Percentiles rank a stretch among this genome's conserved stretches.
Conservation (phyloP, 2,797 vertebrate genomes). For the Pipistrellus kuhlii region DNA sequence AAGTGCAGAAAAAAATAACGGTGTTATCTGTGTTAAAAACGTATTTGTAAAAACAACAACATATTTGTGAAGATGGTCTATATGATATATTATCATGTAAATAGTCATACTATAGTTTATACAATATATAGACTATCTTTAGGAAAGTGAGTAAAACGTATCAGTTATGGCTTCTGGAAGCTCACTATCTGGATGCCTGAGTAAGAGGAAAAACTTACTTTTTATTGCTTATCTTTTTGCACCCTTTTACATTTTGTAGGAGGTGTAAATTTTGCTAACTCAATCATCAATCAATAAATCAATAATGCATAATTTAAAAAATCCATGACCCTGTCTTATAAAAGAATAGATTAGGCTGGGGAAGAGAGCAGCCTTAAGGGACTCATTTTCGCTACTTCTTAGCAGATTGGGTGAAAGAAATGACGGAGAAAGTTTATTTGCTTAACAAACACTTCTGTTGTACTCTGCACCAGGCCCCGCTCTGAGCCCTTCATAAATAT, state of each 20-base stretch:
- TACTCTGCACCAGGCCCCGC: not conserved
- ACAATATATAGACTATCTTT: not conserved
- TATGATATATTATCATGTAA: not conserved
- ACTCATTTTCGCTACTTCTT: not conserved
- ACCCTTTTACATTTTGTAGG: not conserved
- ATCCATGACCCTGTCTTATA: not conserved
- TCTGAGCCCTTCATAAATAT: conserved; percentile 14
- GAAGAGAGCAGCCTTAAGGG: not conserved
- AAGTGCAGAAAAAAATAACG: not conserved
- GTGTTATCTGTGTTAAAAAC: not conserved
- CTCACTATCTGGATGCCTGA: not conserved
- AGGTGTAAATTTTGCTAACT: not conserved
- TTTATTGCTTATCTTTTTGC: not conserved
- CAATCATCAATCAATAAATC: conserved; percentile 17
- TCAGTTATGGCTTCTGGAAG: not conserved
- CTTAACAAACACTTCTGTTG: not conserved
- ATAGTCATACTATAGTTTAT: not conserved
- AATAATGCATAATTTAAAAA: not conserved
- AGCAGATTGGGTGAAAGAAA: not conserved
- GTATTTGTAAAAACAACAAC: not conserved
- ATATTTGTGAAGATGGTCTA: not conserved
- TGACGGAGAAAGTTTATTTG: not conserved
- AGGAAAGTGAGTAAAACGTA: not conserved
- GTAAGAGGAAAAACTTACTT: not conserved
- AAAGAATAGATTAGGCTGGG: not conserved